These are phyloP conservation scores for Piliocolobus tephrosceles DNA, from an alignment of 2,113 vertebrate species.

Conservation along the genomic window DNA sequence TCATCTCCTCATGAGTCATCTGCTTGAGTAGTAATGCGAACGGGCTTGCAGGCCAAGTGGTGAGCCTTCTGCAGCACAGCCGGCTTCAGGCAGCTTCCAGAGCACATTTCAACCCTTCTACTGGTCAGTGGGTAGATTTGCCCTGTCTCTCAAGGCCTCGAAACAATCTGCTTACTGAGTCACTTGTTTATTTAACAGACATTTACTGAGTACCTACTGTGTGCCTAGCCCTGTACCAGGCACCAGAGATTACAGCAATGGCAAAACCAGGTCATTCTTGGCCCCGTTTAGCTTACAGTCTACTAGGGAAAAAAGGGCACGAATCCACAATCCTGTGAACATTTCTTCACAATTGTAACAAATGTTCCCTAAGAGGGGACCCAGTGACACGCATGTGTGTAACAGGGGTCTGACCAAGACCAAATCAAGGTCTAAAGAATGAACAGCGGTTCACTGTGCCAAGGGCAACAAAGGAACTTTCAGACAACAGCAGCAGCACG, in stretches of 20 bases:
- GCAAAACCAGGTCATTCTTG: not conserved
- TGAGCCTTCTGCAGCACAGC: not conserved
- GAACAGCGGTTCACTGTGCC: not conserved
- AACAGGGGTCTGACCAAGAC: not conserved
- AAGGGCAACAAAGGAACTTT: not conserved
- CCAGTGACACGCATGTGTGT: fast-evolving
- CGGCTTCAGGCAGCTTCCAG: not conserved
- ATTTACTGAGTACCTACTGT: not conserved
- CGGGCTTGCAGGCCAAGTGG: not conserved
- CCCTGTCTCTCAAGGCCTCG: not conserved
- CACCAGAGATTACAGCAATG: not conserved
- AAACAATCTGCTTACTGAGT: not conserved
- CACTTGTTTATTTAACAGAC: no score
- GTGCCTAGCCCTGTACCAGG: not conserved
- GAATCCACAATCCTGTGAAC: not conserved
- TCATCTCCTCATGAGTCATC: not conserved
- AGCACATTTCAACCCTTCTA: not conserved
- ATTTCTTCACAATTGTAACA: not conserved
- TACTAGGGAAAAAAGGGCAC: no score
- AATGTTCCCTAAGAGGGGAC: no score
- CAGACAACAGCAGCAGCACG: not conserved
- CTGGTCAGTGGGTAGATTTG: not conserved
- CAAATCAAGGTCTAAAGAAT: not conserved
- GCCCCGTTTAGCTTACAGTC: no score
- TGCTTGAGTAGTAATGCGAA: not conserved